Base-by-base conservation (phyloP, 1,140 invertebrate genomes). In the Drosophila punjabiensis region DNA sequence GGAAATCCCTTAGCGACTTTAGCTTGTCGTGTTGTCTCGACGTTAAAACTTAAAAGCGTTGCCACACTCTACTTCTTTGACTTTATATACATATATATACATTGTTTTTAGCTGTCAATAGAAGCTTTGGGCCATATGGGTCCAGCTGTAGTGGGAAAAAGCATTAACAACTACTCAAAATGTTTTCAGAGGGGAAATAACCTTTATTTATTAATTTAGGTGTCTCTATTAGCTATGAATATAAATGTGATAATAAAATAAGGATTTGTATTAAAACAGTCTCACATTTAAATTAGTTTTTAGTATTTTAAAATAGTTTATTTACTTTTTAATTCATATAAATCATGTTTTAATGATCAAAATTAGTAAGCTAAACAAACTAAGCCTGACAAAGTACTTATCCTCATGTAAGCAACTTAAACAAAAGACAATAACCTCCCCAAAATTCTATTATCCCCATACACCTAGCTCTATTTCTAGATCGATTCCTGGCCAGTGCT, bases 1-100 rank as follows among this genome's bases (percentile, higher is more conserved):
- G 39, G 61, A 60, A 65, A 64, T 79, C 59, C 52, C 81, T 58
- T 71, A 73, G 58, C 13, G 81, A 64, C 66, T 80, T 84, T 80
- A 70, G 41, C 39, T 53, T 81, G 81, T 84, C 77, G 53, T 84
- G 81, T 67, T 53, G 71, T 65, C 28, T 53, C 56, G 65, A 48
- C 71, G 71, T 76, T 84, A 71, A 80, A 76, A 81, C 71, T 76
- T 77, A 55, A 84, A 80, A 77, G 81, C 76, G 66, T 41, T 52
- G 28, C 69, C 18, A 35, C 33, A 43, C 32, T 37, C 8, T 48
- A 55, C 18, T 47, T 41, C 50, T 39, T 32, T 32, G 18, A 5
- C 16, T 33, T 18, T 50, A 30, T 50, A 33, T n/a, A 63, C 3
- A 32, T 10, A 24, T 33, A 11, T 11, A 18, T 33, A 35, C 13